Base-by-base conservation (phyloP, 2,888 invertebrate genomes). In the Sussaba pulchella region DNA sequence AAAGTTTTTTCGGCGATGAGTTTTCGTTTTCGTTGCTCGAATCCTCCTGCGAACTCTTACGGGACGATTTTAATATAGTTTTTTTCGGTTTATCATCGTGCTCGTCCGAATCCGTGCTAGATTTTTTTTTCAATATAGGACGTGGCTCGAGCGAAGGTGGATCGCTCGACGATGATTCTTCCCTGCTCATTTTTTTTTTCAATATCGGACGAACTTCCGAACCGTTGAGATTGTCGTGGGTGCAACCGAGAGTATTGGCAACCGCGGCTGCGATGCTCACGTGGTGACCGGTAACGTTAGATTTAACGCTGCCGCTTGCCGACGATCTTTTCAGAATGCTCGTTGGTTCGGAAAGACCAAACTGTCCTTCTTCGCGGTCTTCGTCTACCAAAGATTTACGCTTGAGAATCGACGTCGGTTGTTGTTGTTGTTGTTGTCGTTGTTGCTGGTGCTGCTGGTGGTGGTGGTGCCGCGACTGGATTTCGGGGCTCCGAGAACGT, bases 101-200 rank as follows among this genome's bases (percentile, higher is more conserved):
- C 86, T 96, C 96, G 82, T 96, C 95, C 57, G 95, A 95, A 88
- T 96, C 96, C 0, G 95, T 95, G 82, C 95, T 95, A 0, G 96
- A 96, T 91, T 98, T 97, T 93, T 98, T 98, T 92, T 98, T 98
- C 45, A 98, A 91, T 88, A 98, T 98, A 2, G 98, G 97, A 91
- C 92, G 91, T 1, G 93, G 93, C 59, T 91, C 91, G 26, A 88
- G 73, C 0, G 88, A 90, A 2, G 88, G 86, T 21, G 87, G 87
- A 75, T 91, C 91, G 67, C 87, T 88, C 5, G 89, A 88, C 2
- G 88, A 87, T 0, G 89, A 88, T 89, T 96, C 96, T 88, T 96
- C 96, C 4, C 95, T 94, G 87, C 95, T 95, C 87, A 96, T 96
- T 89, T 97, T 97, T 92, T 97, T 96, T 92, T 97, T 97, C 10